Evolutionary conservation across 1,140 invertebrate species (phyloP), one percentile per base, ranked within the genome.

Genomic region (Papilio machaon): DNA sequence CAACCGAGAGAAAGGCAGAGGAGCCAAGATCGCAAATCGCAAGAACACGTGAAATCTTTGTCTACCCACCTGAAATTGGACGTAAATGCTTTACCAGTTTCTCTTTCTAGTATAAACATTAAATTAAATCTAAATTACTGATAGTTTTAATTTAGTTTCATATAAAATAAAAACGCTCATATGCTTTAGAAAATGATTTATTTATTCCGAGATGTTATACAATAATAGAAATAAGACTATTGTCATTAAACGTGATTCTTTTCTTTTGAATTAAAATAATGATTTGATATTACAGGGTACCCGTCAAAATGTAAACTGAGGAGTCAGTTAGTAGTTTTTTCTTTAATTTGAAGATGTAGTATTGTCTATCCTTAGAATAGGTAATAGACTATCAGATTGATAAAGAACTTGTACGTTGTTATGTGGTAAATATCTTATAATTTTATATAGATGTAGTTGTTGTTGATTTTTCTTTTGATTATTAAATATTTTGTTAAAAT

Each of bases 371-470:
- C n/a, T 78, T 43, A 78, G 15, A n/a, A 43, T 35, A 43, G 76
- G 76, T 2, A 19, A 43, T 17, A 23, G 2, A n/a, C 35, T 78
- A 54, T 43, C 54, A n/a, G 76, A 78, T 38, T 78, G 30, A 43
- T 60, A 78, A 43, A 78, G 76, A 78, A 78, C 30, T 17, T 78
- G 76, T 43, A 60, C 5, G 13, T 58, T 78, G 15, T 78, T 78
- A 30, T 78, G 23, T 38, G 76, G 76, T 19, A 78, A 54, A 19
- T 58, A 78, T 78, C 76, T 15, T 60, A 78, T 58, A 35, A 78
- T 78, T 78, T 60, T 78, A 43, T 78, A 58, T 38, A 78, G n/a
- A 78, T 60, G n/a, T 38, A 78, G 23, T 52, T 76, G 74, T 52
- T 49, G 76, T 78, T 60, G 76, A 58, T 4, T n/a, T 38, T 78